These are phyloP conservation scores for Trichonephila clavipes DNA, from an alignment of 1,140 invertebrate genomes.

Conservation along the genomic window DNA sequence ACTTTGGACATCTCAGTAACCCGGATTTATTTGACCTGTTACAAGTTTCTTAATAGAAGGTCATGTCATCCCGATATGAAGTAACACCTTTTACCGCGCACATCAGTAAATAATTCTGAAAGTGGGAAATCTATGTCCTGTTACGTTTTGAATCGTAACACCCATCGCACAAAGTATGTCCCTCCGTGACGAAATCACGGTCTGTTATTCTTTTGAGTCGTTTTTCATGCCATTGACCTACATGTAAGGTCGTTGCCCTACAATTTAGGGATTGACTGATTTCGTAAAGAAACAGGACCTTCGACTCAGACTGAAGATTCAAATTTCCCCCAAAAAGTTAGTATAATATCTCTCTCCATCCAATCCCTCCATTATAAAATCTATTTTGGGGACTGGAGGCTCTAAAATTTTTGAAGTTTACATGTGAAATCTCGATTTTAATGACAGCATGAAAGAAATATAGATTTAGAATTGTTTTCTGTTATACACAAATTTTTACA, in stretches of 20 bases:
- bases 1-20: neutral
- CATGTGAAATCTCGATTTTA: too few species aligned
- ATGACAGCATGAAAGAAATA: too few species aligned
- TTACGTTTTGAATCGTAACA: neutral
- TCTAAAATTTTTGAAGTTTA: too few species aligned
- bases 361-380: too few species aligned
- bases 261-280: neutral
- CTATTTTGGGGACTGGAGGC: too few species aligned
- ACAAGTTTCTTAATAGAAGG: neutral
- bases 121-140: neutral
- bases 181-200: neutral
- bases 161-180: neutral
- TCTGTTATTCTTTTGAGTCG: neutral
- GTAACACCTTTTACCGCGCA: neutral
- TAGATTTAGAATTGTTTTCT: too few species aligned
- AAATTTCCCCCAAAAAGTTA: neutral
- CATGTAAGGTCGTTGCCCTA: neutral
- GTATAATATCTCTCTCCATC: too few species aligned
- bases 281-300: neutral
- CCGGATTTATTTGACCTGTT: neutral
- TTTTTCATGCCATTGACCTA: conserved; percentile 45
- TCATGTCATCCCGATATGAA: neutral
- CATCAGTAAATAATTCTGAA: neutral
- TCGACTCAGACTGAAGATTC: too few species aligned
- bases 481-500: too few species aligned